Base-by-base conservation (phyloP, 2,888 invertebrate species). In the Drosophila macrospina region DNA sequence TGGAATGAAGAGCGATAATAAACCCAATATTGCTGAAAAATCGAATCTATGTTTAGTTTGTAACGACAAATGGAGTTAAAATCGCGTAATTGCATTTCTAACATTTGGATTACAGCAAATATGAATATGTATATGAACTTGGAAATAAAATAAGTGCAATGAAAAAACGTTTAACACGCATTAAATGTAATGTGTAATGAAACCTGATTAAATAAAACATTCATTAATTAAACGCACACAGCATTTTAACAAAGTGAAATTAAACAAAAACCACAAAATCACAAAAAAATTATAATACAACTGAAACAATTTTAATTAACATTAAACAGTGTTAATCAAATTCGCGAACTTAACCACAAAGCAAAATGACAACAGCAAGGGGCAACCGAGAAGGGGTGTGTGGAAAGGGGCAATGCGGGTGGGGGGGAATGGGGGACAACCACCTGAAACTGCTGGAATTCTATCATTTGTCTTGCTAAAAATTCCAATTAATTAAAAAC, bases 261-360 rank as follows among this genome's bases (percentile, higher is more conserved):
- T 42, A 42, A 56, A 48, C 41, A 28, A 39, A 30, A 34, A 54
- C 5, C 4, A 32, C 3, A 2, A 32, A 50, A 11, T 16, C 20
- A 8, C 5, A 28, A 28, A 28, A 30, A 5, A 41, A 36, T 4
- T 30, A 48, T 15, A 44, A 41, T 8, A 28, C 30, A 54, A 15
- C 10, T 28, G n/a, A 34, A 67, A 48, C 13, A 45, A 64, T 62
- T 72, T 65, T 47, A 66, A 69, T 77, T 66, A 76, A 57, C 54
- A 71, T 59, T 60, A 56, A 61, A 44, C 42, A 10, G 55, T 59
- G 78, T 80, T 79, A 73, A 82, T 73, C 74, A 69, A 68, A 62
- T 64, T 52, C 55, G 41, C 45, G 24, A 68, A 63, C 15, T 72
- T 48, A 32, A 72, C 81, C 81, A 20, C 65, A 59, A 37, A 66